A percentile compares a stretch with the other conserved stretches of the same genome.
These are phyloP conservation scores for Phylloscopus trochilus DNA, from an alignment of 2,113 vertebrate species.

Conservation along the genomic window DNA sequence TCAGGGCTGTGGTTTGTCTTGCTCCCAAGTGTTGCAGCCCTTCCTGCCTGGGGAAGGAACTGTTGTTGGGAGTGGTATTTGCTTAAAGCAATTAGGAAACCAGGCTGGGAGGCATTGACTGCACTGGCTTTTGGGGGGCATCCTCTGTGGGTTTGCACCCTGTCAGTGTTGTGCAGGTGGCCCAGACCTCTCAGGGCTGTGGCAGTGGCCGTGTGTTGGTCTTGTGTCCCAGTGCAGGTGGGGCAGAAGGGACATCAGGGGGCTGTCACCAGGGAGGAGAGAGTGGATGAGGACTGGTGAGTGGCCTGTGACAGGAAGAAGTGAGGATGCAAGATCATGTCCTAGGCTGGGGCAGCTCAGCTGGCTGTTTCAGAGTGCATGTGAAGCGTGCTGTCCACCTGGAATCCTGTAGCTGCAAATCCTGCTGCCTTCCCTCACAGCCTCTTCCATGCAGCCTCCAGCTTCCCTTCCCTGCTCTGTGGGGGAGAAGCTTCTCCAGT, in stretches of 20 bases:
- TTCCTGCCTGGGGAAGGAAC: neutral
- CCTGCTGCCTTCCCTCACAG: rapidly evolving
- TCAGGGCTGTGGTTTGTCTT: neutral
- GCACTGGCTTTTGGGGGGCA: neutral
- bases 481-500: neutral
- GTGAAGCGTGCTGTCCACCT: rapidly evolving
- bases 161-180: neutral
- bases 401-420: neutral
- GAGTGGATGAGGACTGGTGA: neutral
- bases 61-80: neutral
- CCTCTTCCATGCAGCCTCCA: neutral
- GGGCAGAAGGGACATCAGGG: neutral
- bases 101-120: neutral
- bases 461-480: neutral
- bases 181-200: neutral
- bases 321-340: neutral
- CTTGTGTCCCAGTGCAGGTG: rapidly evolving
- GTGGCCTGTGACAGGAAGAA: neutral
- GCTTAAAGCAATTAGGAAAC: neutral
- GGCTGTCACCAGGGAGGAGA: neutral
- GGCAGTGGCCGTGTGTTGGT: rapidly evolving
- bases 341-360: neutral
- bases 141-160: neutral
- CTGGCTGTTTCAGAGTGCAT: rapidly evolving
- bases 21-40: neutral